phyloP scores from a whole-genome alignment of 2,797 vertebrate genomes.

The Tauraco hartlaubi region DNA sequence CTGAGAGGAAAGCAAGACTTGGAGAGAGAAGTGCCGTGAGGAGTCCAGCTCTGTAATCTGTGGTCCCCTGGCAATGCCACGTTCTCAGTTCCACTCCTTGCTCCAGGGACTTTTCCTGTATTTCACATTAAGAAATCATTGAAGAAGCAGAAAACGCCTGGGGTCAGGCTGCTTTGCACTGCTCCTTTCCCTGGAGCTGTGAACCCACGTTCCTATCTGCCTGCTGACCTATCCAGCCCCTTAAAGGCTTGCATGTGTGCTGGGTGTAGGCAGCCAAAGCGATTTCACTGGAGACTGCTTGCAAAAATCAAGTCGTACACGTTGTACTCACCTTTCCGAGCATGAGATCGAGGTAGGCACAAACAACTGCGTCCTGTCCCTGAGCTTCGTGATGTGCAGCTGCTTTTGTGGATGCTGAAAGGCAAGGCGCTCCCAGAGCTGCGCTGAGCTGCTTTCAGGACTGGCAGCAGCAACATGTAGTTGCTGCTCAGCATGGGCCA shows the following conservation, averaged over 20 bases:
- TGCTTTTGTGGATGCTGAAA: neutral
- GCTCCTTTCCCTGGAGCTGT: neutral
- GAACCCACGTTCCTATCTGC: neutral
- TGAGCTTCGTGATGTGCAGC: neutral
- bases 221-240: neutral
- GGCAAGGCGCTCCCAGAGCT: neutral
- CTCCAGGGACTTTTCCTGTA: neutral
- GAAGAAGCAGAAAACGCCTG: neutral
- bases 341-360: neutral
- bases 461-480: neutral
- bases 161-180: neutral
- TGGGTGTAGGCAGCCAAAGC: neutral
- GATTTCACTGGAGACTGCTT: neutral
- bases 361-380: neutral
- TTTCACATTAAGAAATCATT: neutral
- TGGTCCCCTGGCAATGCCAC: neutral
- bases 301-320: neutral
- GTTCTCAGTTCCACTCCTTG: neutral
- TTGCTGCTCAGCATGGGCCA: neutral
- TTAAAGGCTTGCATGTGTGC: neutral
- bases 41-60: neutral
- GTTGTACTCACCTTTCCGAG: neutral
- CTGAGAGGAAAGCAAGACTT: neutral
- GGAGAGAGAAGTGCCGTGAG: neutral
- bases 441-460: neutral